These are phyloP conservation scores for Ornithoptera alexandrae DNA, from an alignment of 2,888 invertebrate genomes.

Conservation along the genomic window DNA sequence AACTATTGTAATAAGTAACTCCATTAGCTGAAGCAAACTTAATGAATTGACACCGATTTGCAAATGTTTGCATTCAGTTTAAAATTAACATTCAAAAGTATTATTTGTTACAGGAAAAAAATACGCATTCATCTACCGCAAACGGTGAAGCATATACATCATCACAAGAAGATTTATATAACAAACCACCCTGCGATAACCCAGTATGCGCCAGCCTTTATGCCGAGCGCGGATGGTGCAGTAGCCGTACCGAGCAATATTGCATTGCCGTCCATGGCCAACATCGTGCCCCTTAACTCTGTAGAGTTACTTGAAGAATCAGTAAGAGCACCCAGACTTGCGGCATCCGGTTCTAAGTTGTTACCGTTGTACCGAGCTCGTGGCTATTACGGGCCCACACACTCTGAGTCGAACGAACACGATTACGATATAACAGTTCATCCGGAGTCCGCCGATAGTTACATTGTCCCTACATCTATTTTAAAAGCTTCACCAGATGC, in stretches of 20 bases:
- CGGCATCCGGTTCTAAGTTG: constrained; percentile 60
- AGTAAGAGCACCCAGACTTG: constrained; percentile 45
- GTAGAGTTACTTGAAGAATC: constrained; percentile 42
- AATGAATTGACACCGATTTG: not conserved
- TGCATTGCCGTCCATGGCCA: constrained; percentile 57
- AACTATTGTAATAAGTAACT: constrained; percentile 32
- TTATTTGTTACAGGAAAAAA: constrained; percentile 75
- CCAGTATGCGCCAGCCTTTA: constrained; percentile 71
- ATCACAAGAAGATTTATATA: constrained; percentile 77
- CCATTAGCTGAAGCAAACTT: not conserved
- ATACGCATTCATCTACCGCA: constrained; percentile 79
- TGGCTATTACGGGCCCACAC: constrained; percentile 71
- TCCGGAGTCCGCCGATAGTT: constrained; percentile 51
- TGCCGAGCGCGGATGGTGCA: constrained; percentile 67
- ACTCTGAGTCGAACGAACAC: constrained; percentile 59
- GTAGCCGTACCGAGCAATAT: constrained; percentile 63
- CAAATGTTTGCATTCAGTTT: not conserved
- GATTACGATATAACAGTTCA: constrained; percentile 61
- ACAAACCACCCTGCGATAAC: constrained; percentile 73
- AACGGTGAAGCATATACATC: constrained; percentile 78
- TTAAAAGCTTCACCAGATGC: constrained; percentile 44
- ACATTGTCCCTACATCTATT: constrained; percentile 48
- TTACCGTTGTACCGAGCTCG: constrained; percentile 70
- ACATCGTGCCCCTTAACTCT: constrained; percentile 58
- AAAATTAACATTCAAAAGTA: not conserved